These are phyloP conservation scores for Piprites chloris DNA, from an alignment of 2,113 vertebrate genomes.

Conservation along the genomic window DNA sequence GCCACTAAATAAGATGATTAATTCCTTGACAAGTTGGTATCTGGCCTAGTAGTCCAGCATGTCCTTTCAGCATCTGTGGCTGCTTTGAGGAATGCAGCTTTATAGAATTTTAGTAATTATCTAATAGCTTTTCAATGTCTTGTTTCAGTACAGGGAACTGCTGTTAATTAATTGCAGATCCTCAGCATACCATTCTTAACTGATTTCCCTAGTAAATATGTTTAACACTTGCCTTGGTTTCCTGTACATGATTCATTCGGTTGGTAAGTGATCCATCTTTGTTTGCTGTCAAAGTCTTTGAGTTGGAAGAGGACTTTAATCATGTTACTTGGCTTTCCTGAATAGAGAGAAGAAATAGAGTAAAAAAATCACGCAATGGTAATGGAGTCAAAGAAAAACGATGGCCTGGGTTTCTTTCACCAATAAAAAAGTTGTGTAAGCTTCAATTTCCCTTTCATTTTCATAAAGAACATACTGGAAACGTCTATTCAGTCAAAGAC, in stretches of 20 bases:
- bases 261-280: conserved; percentile 47
- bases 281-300: conserved; percentile 47
- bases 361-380: neutral
- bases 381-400: neutral
- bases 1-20: neutral
- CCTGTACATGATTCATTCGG: conserved; percentile 44
- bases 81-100: conserved; percentile 28
- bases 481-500: conserved; percentile 13
- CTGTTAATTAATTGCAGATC: conserved; percentile 48
- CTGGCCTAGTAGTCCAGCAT: neutral
- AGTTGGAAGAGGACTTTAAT: conserved; percentile 30
- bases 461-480: conserved; percentile 21
- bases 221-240: conserved; percentile 56
- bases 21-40: conserved; percentile 15
- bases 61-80: neutral
- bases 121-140: conserved; percentile 37
- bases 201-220: conserved; percentile 51
- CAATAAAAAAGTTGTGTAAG: conserved; percentile 4
- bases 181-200: conserved; percentile 12
- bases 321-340: conserved; percentile 6
- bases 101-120: conserved; percentile 36
- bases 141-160: neutral
- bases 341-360: conserved; percentile 7
- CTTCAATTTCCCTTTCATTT: conserved; percentile 55
- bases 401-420: conserved; percentile 5